These are phyloP conservation scores for Salticus scenicus DNA, from an alignment of 2,888 invertebrate genomes.

Conservation along the genomic window DNA sequence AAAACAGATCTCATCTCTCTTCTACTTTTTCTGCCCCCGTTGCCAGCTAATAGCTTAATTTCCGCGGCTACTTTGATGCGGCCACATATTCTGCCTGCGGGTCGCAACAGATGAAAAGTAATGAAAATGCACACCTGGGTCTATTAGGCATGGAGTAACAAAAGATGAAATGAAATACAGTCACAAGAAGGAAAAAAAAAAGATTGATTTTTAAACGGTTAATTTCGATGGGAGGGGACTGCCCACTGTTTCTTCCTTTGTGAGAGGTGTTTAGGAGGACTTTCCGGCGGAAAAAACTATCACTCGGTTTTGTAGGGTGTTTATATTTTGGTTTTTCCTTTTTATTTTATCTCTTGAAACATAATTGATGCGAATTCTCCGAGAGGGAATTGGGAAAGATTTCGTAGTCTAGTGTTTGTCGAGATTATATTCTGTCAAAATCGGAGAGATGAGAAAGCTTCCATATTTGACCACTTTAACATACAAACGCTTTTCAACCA, in stretches of 20 bases:
- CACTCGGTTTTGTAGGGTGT: neutral
- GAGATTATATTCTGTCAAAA: too few species aligned
- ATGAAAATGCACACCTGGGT: constrained; percentile 65
- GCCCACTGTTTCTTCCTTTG: constrained; percentile 1
- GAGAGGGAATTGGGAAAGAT: too few species aligned
- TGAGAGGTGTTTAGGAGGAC: neutral
- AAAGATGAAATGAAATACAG: constrained; percentile 46
- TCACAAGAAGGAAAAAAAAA: constrained; percentile 44
- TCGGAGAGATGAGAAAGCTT: too few species aligned
- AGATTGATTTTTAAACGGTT: constrained; percentile 57
- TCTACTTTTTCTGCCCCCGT: neutral
- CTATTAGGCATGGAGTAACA: constrained; percentile 32
- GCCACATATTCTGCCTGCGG: neutral
- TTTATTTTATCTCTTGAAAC: neutral
- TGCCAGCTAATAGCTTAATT: constrained; percentile 68
- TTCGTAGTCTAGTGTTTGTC: too few species aligned
- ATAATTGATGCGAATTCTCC: constrained; percentile 1
- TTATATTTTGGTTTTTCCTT: neutral
- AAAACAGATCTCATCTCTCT: constrained; percentile 16
- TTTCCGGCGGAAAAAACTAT: neutral
- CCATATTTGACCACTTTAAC: too few species aligned
- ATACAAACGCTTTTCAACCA: too few species aligned
- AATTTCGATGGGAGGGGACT: constrained; percentile 14
- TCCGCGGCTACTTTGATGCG: constrained; percentile 49
- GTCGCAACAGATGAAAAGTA: constrained; percentile 27